Evolutionary conservation across 92 coral and sea anemone species (phyloP), one percentile per base, ranked within the genome.

Genomic region (Scolanthus callimorphus): DNA sequence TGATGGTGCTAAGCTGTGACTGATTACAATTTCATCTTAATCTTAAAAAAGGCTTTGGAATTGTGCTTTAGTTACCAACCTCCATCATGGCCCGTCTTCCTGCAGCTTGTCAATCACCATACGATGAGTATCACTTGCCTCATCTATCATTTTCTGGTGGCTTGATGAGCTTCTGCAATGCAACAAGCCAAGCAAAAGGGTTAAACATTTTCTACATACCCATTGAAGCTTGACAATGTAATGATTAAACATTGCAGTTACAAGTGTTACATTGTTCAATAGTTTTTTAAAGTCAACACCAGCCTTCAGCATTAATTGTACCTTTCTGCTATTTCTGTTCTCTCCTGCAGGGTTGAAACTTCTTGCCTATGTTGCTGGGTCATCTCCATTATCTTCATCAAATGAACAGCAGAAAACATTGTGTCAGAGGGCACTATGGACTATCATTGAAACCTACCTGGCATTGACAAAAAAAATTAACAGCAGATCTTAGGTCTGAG

Each of bases 81-180:
- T 94, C 97, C 56, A 94, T 55, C 79, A 94, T 45, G 99, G 95
- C 58, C 96, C 70, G 27, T 89, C 99, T 63, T 94, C 97, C 27
- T 89, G 89, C 17, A 94, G 86, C 62, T 94, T 94, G 57, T 91
- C 97, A 24, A 94, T 65, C 30, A 83, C 79, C 82, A 94, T 79
- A 50, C 85, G 80, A 52, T 94, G 90, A 45, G 78, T 91, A 22
- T 68, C 89, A 54, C 77, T 71, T 49, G 86, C 89, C 17, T 94
- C 97, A 51, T 94, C 90, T 23, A 94, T 57, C n/a, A 90, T 31
- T 55, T 83, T 94, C 62, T 94, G 95, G 59, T 94, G 85, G 34
- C 60, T 74, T 11, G 87, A 69, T 11, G 96, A 83, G 64, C 73
- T 66, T 43, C 99, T 46, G 17, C 8, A 21, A 46, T 4, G 11